Evolutionary conservation across 1,140 invertebrate species (phyloP).

Genomic region (Ephestia elutella): DNA sequence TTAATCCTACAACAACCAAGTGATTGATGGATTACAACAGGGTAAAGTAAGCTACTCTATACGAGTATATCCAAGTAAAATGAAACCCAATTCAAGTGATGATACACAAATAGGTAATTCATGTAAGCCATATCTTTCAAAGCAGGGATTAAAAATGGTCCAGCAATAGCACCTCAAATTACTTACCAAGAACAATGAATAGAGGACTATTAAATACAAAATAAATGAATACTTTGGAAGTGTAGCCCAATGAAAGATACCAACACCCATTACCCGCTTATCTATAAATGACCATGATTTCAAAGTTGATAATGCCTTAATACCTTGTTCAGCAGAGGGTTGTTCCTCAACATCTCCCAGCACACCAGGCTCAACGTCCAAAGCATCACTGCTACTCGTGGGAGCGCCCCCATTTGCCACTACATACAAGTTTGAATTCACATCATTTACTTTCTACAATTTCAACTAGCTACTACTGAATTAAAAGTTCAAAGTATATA

Average conservation of each 20-base stretch:
- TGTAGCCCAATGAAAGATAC: too few relatives aligned
- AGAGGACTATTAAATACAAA: slow-evolving; percentile 31
- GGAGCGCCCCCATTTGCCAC: slow-evolving; percentile 54
- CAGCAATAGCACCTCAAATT: too few relatives aligned
- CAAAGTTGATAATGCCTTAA: slow-evolving; percentile 1
- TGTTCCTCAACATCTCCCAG: slow-evolving; percentile 40
- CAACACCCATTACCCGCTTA: not conserved
- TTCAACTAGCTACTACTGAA: not conserved
- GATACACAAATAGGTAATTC: too few relatives aligned
- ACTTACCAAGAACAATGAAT: not conserved
- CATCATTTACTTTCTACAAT: not conserved
- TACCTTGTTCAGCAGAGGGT: slow-evolving; percentile 47
- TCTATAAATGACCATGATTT: not conserved
- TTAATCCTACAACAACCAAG: too few relatives aligned
- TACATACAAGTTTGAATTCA: slow-evolving; percentile 12
- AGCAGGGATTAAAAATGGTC: not conserved
- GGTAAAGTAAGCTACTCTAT: too few relatives aligned
- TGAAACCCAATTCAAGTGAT: too few relatives aligned
- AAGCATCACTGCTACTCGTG: slow-evolving; percentile 62
- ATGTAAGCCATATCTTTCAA: too few relatives aligned
- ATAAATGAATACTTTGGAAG: slow-evolving; percentile 6
- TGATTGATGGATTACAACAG: too few relatives aligned
- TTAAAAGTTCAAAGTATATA: too few relatives aligned
- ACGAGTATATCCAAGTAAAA: too few relatives aligned
- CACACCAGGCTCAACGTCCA: slow-evolving; percentile 46